phyloP scores from a whole-genome alignment of 2,888 invertebrate species.

The Hofmannophila pseudospretella region DNA sequence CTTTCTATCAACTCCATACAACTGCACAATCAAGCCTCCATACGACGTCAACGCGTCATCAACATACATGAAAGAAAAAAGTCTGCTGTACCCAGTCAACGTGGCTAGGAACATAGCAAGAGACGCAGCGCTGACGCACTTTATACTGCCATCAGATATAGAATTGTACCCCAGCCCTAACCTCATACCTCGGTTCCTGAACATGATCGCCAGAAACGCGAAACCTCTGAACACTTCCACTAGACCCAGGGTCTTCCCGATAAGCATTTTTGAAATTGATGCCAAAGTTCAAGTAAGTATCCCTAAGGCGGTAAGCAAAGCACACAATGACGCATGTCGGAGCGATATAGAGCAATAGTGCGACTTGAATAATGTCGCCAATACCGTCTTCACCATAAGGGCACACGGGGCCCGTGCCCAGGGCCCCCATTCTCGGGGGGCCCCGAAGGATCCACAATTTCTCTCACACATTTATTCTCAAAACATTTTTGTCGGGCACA shows the following conservation, averaged over 20 bases:
- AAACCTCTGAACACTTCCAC: conserved; percentile 78
- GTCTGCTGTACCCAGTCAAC: conserved; percentile 92
- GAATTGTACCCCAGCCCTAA: conserved; percentile 93
- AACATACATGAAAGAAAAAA: conserved; percentile 88
- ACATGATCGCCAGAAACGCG: conserved; percentile 87
- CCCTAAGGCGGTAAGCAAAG: too few species aligned
- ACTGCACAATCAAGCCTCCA: conserved; percentile 84
- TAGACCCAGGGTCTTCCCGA: conserved; percentile 86
- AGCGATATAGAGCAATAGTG: too few species aligned
- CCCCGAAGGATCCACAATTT: too few species aligned
- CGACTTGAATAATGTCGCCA: too few species aligned
- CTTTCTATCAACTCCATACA: conserved; percentile 80
- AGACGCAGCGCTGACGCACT: conserved; percentile 89
- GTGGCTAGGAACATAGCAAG: conserved; percentile 94
- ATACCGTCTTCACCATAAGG: too few species aligned
- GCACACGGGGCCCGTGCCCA: too few species aligned
- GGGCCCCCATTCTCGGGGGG: too few species aligned
- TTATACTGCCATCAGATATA: conserved; percentile 91
- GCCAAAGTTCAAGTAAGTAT: conserved; percentile 56
- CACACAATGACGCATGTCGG: too few species aligned
- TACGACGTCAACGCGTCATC: conserved; percentile 80
- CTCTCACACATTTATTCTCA: too few species aligned
- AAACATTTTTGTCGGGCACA: too few species aligned
- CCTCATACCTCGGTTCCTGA: conserved; percentile 87
- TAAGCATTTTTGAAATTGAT: conserved; percentile 93